Conservation (phyloP, 1,140 invertebrate genomes). For the Hesperophylax magnus region DNA sequence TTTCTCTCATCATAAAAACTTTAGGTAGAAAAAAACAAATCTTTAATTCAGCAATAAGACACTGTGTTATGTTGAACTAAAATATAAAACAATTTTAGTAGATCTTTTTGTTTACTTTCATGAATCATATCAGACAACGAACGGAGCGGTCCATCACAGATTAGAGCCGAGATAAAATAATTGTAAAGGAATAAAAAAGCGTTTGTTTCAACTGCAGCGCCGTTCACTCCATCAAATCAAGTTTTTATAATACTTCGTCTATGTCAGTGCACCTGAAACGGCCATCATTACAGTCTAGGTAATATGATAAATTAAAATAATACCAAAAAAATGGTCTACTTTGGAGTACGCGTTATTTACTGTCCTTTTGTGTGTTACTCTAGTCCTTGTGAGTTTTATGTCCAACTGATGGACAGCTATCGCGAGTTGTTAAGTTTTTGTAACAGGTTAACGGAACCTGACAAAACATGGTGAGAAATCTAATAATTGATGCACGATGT, state of each 20-base stretch:
- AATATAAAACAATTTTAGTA: not conserved
- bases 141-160: conserved; percentile 23
- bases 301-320: conserved; percentile 50
- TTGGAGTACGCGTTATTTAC: no score
- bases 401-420: no score
- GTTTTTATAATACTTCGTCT: conserved; percentile 28
- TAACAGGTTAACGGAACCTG: no score
- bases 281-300: conserved; percentile 41
- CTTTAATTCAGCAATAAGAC: not conserved
- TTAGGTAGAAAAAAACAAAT: not conserved
- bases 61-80: not conserved
- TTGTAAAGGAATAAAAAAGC: conserved; percentile 9
- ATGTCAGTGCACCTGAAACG: conserved; percentile 32
- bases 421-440: no score
- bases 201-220: conserved; percentile 1
- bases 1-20: not conserved
- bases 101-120: not conserved
- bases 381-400: no score
- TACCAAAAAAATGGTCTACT: not conserved
- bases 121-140: not conserved
- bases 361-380: no score
- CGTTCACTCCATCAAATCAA: conserved; percentile 44
- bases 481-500: no score
- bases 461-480: no score
- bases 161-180: conserved; percentile 27